Conservation (phyloP, 1,140 invertebrate species). For the Drosophila kepulauana region DNA sequence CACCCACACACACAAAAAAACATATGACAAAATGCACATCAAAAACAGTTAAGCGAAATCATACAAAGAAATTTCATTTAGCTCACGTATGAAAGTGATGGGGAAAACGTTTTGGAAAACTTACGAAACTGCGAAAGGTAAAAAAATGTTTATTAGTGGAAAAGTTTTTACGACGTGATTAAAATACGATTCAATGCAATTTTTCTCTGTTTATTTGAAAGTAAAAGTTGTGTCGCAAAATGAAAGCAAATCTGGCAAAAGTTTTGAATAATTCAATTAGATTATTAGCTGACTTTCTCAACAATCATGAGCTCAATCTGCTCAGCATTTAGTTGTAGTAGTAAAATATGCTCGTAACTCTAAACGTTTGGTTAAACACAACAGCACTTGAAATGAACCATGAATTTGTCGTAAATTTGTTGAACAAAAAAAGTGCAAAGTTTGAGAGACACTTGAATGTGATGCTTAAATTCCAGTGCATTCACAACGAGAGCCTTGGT, state of each 20-base stretch:
- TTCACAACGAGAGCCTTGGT: slow-evolving; percentile 23
- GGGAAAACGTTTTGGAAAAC: slow-evolving; percentile 9
- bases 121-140: neutral
- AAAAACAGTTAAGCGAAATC: slow-evolving; percentile 43
- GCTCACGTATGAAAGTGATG: slow-evolving; percentile 24
- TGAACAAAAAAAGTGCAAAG: neutral
- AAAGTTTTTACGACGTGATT: slow-evolving; percentile 52
- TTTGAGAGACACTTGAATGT: neutral
- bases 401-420: slow-evolving; percentile 20
- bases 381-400: neutral
- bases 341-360: neutral
- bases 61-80: slow-evolving; percentile 51
- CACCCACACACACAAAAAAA: slow-evolving; percentile 12
- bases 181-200: slow-evolving; percentile 22
- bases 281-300: neutral
- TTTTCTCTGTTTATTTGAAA: slow-evolving; percentile 8
- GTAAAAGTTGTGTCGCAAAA: slow-evolving; percentile 22
- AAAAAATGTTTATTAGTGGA: slow-evolving; percentile 31
- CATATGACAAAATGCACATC: slow-evolving; percentile 36
- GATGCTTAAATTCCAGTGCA: slow-evolving; percentile 29
- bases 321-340: neutral
- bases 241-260: slow-evolving; percentile 1
- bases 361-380: neutral
- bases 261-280: slow-evolving; percentile 11
- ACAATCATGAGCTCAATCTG: neutral